These are phyloP conservation scores for Pristionchus pacificus DNA, from an alignment of 1,140 invertebrate species.

Conservation along the genomic window DNA sequence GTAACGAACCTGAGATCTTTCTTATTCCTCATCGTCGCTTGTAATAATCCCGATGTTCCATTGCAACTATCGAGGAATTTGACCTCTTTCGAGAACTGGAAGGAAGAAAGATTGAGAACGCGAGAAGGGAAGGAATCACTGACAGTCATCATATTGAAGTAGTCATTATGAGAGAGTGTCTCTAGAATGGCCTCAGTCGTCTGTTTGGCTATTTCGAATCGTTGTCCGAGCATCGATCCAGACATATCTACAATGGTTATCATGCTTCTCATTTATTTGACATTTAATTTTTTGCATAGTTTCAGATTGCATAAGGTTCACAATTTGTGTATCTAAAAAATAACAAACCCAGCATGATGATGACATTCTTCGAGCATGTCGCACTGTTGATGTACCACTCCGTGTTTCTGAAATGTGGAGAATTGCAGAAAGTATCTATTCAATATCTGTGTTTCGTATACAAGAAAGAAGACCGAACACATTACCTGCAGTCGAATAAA, in stretches of 20 bases:
- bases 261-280: neutral
- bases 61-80: conserved; percentile 58
- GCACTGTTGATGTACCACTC: conserved; percentile 83
- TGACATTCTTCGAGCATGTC: conserved; percentile 91
- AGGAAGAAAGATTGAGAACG: conserved; percentile 30
- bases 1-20: conserved; percentile 32
- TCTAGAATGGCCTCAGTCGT: conserved; percentile 81
- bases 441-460: too few species aligned
- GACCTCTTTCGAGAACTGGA: conserved; percentile 60
- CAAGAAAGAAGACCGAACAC: neutral
- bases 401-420: conserved; percentile 24
- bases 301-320: neutral
- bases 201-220: conserved; percentile 85
- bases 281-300: neutral
- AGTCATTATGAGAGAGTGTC: conserved; percentile 95
- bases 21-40: conserved; percentile 61
- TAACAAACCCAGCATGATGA: conserved; percentile 83
- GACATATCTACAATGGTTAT: conserved; percentile 55
- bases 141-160: conserved; percentile 80
- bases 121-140: conserved; percentile 52
- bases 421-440: neutral
- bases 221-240: conserved; percentile 93
- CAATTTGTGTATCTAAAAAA: neutral
- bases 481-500: conserved; percentile 52
- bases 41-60: conserved; percentile 57